Percentiles rank a stretch among this genome's conserved stretches.
phyloP scores from a whole-genome alignment of 2,797 vertebrate species.

The Halcyon leucocephala region DNA sequence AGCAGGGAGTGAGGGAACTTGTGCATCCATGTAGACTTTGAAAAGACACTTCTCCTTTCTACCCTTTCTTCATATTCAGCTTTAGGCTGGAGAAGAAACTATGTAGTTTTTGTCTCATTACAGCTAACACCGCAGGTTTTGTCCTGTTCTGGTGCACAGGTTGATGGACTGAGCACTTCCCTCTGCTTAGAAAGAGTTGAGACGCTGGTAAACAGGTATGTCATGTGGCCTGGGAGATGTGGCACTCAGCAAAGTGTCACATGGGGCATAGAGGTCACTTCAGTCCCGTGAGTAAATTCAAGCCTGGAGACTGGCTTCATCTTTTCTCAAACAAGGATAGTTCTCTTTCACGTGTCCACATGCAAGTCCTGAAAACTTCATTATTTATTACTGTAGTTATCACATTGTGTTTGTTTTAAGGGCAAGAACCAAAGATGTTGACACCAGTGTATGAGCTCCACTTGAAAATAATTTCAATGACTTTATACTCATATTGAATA shows the following conservation, averaged over 20 bases:
- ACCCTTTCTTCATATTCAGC: background rate
- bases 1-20: background rate
- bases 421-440: background rate
- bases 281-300: background rate
- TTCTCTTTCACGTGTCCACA: background rate
- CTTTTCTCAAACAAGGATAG: background rate
- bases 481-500: background rate
- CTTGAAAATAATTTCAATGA: background rate
- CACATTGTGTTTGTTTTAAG: background rate
- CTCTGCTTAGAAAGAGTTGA: background rate
- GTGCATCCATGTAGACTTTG: background rate
- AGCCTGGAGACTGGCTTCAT: background rate
- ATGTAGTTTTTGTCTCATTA: fast-evolving
- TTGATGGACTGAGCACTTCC: background rate
- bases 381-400: background rate
- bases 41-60: background rate
- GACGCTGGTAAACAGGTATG: background rate
- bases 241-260: background rate
- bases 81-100: background rate
- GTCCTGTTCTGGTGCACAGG: background rate
- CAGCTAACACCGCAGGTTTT: fast-evolving
- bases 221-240: fast-evolving
- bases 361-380: background rate
- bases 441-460: background rate
- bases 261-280: fast-evolving